Percentiles rank a stretch among this genome's conserved stretches.
Evolutionary conservation across 2,797 vertebrate species (phyloP).

Genomic region (Melanotaenia nigrans): DNA sequence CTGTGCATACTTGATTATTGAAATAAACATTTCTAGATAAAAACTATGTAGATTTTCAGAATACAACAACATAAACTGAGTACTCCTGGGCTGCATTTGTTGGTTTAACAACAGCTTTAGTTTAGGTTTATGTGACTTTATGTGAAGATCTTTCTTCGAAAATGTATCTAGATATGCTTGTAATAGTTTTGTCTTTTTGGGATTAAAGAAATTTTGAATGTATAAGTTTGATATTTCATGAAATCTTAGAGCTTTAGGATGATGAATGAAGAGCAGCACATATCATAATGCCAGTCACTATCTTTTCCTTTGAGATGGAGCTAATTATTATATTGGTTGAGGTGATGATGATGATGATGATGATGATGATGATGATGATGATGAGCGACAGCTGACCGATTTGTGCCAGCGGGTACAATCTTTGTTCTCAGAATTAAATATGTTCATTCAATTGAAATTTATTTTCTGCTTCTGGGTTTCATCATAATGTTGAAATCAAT

Average conservation of each 20-base stretch:
- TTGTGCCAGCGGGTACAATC: slow-evolving; percentile 69
- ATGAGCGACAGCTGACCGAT: slow-evolving; percentile 77
- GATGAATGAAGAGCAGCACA: no score
- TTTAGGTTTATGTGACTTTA: slow-evolving; percentile 8
- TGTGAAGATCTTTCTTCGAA: background rate
- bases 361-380: background rate
- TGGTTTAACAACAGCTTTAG: slow-evolving; percentile 8
- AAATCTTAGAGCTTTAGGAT: slow-evolving; percentile 20
- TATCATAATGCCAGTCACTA: slow-evolving; percentile 29
- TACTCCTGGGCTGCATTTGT: no score
- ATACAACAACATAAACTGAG: no score
- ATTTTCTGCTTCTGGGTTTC: slow-evolving; percentile 70
- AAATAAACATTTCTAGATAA: no score
- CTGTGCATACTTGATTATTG: no score
- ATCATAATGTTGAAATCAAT: slow-evolving; percentile 78
- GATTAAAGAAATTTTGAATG: slow-evolving; percentile 19
- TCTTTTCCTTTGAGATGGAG: slow-evolving; percentile 50
- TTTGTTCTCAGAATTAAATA: slow-evolving; percentile 74
- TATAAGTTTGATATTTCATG: slow-evolving; percentile 29
- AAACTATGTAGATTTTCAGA: no score
- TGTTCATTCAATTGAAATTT: slow-evolving; percentile 76
- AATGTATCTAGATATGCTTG: slow-evolving; percentile 21
- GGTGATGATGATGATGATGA: background rate
- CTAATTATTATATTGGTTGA: slow-evolving; percentile 65
- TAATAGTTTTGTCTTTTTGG: slow-evolving; percentile 12